A percentile compares a stretch with the other conserved stretches of the same genome.
These are phyloP conservation scores for Myiagra hebetior DNA, from an alignment of 2,113 vertebrate species.

Conservation along the genomic window DNA sequence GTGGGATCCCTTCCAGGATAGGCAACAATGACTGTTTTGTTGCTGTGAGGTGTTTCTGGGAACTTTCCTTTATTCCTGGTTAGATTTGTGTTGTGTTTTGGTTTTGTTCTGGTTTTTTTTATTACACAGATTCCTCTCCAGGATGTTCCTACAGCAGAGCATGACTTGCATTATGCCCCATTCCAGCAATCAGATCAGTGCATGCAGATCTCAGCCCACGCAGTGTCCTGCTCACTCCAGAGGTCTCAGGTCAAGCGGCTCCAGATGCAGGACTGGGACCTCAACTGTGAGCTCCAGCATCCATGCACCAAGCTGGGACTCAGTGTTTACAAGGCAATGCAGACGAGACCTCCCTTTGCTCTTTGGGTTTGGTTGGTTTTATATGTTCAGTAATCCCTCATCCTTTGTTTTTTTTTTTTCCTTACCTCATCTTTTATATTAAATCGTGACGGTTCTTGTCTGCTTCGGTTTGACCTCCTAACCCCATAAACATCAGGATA, in stretches of 20 bases:
- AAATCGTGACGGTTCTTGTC: constrained; percentile 94
- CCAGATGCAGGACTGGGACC: background rate
- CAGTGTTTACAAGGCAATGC: background rate
- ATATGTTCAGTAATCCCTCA: background rate
- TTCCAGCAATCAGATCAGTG: background rate
- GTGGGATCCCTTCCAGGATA: background rate
- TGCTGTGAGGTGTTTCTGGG: background rate
- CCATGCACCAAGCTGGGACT: background rate
- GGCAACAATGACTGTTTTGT: background rate
- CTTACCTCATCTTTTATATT: constrained; percentile 97
- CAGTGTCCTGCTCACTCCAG: background rate
- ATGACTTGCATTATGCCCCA: background rate
- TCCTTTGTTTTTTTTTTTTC: background rate
- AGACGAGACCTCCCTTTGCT: background rate
- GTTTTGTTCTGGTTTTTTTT: background rate
- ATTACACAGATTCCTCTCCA: background rate
- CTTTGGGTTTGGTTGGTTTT: background rate
- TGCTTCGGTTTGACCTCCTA: constrained; percentile 93
- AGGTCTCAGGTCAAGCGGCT: background rate
- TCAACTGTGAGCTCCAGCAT: background rate
- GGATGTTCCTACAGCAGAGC: background rate
- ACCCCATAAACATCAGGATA: constrained; percentile 99
- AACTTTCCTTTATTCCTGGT: background rate
- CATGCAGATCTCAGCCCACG: background rate
- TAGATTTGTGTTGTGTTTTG: background rate